These are phyloP conservation scores for Melanogrammus aeglefinus DNA, from an alignment of 2,797 vertebrate species.

Conservation along the genomic window DNA sequence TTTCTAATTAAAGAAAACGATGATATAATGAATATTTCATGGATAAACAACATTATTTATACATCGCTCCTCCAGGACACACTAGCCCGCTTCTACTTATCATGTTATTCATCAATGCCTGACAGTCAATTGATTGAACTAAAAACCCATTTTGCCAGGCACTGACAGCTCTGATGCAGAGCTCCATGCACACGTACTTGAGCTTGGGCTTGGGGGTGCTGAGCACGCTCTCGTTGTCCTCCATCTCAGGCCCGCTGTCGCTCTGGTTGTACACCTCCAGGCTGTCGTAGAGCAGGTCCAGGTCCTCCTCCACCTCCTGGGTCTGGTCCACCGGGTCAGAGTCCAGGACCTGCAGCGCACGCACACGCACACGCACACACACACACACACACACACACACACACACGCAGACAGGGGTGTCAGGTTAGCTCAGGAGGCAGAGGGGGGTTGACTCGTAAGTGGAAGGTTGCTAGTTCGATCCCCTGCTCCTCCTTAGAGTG, in stretches of 20 bases:
- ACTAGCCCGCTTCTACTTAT: background rate
- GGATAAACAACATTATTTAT: background rate
- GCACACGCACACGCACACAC: too few relatives aligned
- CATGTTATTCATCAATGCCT: background rate
- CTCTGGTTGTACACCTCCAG: constrained; percentile 81
- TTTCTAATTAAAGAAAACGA: background rate
- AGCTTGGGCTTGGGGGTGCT: constrained; percentile 82
- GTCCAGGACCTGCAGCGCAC: constrained; percentile 71
- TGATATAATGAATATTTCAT: background rate
- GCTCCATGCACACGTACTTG: constrained; percentile 56
- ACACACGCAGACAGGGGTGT: constrained; percentile 26
- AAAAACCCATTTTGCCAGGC: background rate
- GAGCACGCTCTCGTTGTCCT: constrained; percentile 78
- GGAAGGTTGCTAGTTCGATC: too few relatives aligned
- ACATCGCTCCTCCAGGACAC: too few relatives aligned
- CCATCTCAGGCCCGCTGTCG: constrained; percentile 81
- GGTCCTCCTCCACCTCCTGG: constrained; percentile 80
- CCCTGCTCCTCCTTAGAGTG: too few relatives aligned
- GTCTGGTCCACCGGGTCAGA: constrained; percentile 80
- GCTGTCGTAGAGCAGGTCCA: constrained; percentile 79
- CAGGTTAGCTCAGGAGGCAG: too few relatives aligned
- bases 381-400: background rate
- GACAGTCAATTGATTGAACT: background rate
- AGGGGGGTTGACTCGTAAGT: too few relatives aligned
- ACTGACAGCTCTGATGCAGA: background rate